Base-by-base conservation (phyloP, 2,888 invertebrate genomes). In the Tetanocera ferruginea region DNA sequence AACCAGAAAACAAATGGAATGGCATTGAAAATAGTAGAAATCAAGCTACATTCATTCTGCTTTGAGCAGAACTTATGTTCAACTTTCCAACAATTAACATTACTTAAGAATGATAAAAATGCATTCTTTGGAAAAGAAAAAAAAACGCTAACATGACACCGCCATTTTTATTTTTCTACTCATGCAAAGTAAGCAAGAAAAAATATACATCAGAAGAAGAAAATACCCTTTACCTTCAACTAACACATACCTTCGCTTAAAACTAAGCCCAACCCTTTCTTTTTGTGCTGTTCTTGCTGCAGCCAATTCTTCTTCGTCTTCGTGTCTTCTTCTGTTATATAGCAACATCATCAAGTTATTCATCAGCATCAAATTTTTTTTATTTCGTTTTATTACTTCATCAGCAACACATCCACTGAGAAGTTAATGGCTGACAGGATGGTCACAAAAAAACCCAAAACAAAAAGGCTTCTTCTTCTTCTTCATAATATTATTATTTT, bases 401-500 rank as follows among this genome's bases (percentile, higher is more conserved):
- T 60, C 62, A 62, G 28, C 73, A 51, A 23, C 49, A 49, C 17
- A 31, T 60, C 17, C 28, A 23, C 28, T 60, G 72, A 25, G n/a
- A 19, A 23, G 52, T 17, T 75, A 52, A 67, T 67, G 67, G 75
- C 55, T 52, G 66, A 75, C 34, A 74, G 51, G 73, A 74, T 64
- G 73, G 62, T 19, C 73, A 62, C n/a, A 43, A 67, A 43, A 23
- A 60, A 67, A 23, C n/a, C 11, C 23, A 67, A 43, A 37, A n/a
- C 9, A 34, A 67, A 43, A 19, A 19, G 23, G 23, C 43, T 37
- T 37, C n/a, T 3, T 31, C 66, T 6, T 34, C 37, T 4, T 6
- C 11, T 57, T 57, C 6, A n/a, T n/a, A n/a, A n/a, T n/a, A n/a
- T n/a, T n/a, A n/a, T n/a, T n/a, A n/a, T 25, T 25, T 28, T 60